phyloP scores from a whole-genome alignment of 2,797 vertebrate genomes.

The Florisuga fusca region DNA sequence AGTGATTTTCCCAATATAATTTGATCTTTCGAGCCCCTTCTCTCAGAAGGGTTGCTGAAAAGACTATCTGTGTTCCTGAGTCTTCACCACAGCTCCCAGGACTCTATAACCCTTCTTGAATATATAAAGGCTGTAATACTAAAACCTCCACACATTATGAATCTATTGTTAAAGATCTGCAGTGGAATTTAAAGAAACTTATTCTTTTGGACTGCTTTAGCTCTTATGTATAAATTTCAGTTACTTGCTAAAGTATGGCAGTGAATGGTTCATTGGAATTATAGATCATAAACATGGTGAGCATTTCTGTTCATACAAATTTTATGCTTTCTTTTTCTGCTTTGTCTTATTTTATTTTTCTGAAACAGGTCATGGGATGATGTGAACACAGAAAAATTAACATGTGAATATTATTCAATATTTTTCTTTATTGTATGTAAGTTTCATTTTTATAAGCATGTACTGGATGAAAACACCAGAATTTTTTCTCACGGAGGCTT shows the following conservation, averaged over 20 bases:
- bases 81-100: no score
- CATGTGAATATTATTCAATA: background rate
- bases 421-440: background rate
- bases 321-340: background rate
- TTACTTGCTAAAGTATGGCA: background rate
- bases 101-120: no score
- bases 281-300: accelerated
- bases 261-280: background rate
- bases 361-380: background rate
- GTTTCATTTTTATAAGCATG: background rate
- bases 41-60: no score
- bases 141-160: accelerated
- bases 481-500: background rate
- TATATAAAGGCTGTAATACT: accelerated
- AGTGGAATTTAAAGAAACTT: background rate
- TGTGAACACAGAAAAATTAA: background rate
- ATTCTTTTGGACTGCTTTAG: background rate
- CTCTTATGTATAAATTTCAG: background rate
- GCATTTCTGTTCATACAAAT: background rate
- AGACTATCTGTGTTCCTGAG: no score
- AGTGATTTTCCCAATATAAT: no score
- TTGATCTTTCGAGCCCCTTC: no score
- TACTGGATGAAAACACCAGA: background rate
- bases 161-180: background rate
- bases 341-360: background rate